Evolutionary conservation across 2,797 vertebrate genomes (phyloP), one percentile per base, ranked within the genome.

Genomic region (Benthosema pterotum): DNA sequence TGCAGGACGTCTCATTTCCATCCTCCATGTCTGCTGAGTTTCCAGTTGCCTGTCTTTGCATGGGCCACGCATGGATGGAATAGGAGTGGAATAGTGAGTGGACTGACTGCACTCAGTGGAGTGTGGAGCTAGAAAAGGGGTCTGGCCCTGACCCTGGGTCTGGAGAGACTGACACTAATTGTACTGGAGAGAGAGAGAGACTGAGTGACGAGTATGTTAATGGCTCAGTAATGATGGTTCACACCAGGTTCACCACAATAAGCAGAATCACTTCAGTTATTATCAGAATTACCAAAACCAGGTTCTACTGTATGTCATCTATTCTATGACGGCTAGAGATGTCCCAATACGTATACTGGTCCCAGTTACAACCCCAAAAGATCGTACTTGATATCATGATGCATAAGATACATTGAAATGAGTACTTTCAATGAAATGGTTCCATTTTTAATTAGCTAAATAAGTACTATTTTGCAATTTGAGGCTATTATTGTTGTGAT

Each of bases 81-180:
- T 42, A 57, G 25, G 18, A 47, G n/a, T 16, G 9, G 7, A 5
- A 28, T 42, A 47, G 49, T n/a, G n/a, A n/a, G n/a, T n/a, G n/a
- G n/a, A n/a, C n/a, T n/a, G n/a, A n/a, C n/a, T n/a, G n/a, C n/a
- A 51, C 60, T 57, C 51, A 18, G 11, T 59, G 57, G 60, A 55
- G 18, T 18, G 3, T 17, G 48, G 18, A 47, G n/a, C n/a, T n/a
- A 43, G 38, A 42, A 3, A 25, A 54, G 11, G 56, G 17, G 38
- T 3, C 32, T 38, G 32, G 7, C n/a, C n/a, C n/a, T n/a, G n/a
- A 9, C 32, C 11, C 7, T 7, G 32, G 32, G 7, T 15, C 42
- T 16, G 11, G 25, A 4, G 53, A 16, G 32, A 48, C 22, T 25
- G 22, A 5, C 22, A 25, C 22, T 25, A 25, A 25, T 25, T 25